Conservation (phyloP, 2,797 vertebrate species). For the Tachyglossus aculeatus region DNA sequence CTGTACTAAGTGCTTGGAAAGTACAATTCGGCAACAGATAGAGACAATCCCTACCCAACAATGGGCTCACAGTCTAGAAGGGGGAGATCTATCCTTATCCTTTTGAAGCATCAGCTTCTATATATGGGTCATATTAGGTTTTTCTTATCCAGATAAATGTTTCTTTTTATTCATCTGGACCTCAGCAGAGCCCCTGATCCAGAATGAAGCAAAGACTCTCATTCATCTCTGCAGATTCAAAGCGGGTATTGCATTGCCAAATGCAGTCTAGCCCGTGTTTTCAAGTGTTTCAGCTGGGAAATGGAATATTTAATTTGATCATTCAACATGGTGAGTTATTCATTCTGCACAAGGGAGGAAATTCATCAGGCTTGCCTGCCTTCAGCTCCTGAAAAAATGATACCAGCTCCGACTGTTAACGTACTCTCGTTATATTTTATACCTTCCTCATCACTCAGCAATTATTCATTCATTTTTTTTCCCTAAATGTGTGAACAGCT, state of each 20-base stretch:
- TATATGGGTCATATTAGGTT: too few species aligned
- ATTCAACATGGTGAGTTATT: constrained; percentile 37
- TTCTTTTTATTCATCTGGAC: too few species aligned
- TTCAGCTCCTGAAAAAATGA: constrained; percentile 49
- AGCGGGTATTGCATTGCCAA: constrained; percentile 33
- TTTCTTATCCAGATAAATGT: neutral
- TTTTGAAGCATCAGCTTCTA: too few species aligned
- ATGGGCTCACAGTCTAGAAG: too few species aligned
- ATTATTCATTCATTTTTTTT: constrained; percentile 43
- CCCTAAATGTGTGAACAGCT: constrained; percentile 39
- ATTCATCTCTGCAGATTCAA: constrained; percentile 34
- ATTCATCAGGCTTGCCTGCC: constrained; percentile 49
- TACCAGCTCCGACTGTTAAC: constrained; percentile 39
- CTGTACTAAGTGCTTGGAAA: too few species aligned
- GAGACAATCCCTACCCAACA: too few species aligned
- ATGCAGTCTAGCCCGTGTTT: constrained; percentile 43
- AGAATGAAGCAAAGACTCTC: constrained; percentile 22
- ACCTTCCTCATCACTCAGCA: constrained; percentile 50
- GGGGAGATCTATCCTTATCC: too few species aligned
- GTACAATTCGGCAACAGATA: too few species aligned
- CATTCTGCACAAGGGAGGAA: constrained; percentile 40
- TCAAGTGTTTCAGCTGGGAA: constrained; percentile 44
- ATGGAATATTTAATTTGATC: constrained; percentile 63
- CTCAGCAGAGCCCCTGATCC: neutral
- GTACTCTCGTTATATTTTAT: constrained; percentile 66